These are phyloP conservation scores for Ctenoplectra terminalis DNA, from an alignment of 1,140 invertebrate species.

Conservation along the genomic window DNA sequence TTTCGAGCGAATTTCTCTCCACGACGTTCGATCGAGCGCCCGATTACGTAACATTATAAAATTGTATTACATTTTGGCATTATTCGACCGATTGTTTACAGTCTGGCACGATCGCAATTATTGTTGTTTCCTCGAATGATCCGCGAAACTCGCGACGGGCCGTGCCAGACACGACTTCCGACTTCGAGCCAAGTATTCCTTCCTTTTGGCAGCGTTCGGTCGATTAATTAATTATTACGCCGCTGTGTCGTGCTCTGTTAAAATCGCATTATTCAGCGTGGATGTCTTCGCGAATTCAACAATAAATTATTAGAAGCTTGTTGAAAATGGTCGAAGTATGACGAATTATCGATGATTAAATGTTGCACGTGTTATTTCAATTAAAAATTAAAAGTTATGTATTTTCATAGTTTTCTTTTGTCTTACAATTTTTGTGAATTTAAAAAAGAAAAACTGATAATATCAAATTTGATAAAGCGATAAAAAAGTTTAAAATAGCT, in stretches of 20 bases:
- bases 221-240: background rate
- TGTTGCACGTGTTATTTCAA: background rate
- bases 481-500: too few relatives aligned
- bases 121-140: background rate
- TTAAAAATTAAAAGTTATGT: too few relatives aligned
- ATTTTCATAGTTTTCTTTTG: too few relatives aligned
- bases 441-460: too few relatives aligned
- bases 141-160: background rate
- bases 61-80: slow-evolving; percentile 1
- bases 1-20: slow-evolving; percentile 15
- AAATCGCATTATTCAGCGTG: background rate
- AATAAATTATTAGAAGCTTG: background rate
- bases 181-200: slow-evolving; percentile 15
- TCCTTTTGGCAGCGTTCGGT: slow-evolving; percentile 13
- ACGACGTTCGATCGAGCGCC: background rate
- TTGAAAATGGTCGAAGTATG: background rate
- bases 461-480: too few relatives aligned
- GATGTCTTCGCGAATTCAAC: too few relatives aligned
- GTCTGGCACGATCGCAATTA: slow-evolving; percentile 17
- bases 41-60: slow-evolving; percentile 6
- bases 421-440: too few relatives aligned
- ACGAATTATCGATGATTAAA: background rate
- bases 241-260: background rate
- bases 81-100: slow-evolving; percentile 14
- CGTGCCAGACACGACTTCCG: slow-evolving; percentile 16